Evolutionary conservation across 2,113 vertebrate species (phyloP).

Genomic region (Abramis brama): DNA sequence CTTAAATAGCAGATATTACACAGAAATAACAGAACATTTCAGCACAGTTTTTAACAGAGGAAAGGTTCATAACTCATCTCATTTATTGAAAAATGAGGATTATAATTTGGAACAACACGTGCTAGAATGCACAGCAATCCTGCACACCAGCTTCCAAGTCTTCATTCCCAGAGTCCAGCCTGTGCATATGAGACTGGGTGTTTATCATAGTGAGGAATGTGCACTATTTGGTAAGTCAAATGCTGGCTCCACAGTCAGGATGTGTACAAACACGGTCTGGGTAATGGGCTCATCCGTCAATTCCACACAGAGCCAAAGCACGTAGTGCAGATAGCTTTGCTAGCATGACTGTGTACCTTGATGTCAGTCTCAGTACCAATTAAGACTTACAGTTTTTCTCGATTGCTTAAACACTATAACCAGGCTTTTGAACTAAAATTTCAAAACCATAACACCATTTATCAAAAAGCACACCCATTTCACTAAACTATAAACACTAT

Average conservation of each 20-base stretch:
- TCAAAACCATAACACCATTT: too few relatives aligned
- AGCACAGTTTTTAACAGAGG: background rate
- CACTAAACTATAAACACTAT: too few relatives aligned
- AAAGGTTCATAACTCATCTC: background rate
- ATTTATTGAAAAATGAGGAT: background rate
- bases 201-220: slow-evolving; percentile 75
- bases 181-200: slow-evolving; percentile 55
- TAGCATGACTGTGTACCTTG: background rate
- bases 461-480: too few relatives aligned
- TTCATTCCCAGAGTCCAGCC: slow-evolving; percentile 25
- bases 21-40: background rate
- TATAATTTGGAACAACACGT: background rate
- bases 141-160: background rate
- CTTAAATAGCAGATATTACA: background rate
- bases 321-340: slow-evolving; percentile 10
- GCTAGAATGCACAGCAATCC: background rate
- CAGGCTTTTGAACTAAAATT: too few relatives aligned
- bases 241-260: slow-evolving; percentile 65
- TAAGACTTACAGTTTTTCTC: too few relatives aligned
- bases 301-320: slow-evolving; percentile 41
- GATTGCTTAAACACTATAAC: too few relatives aligned
- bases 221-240: slow-evolving; percentile 75
- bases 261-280: slow-evolving; percentile 68
- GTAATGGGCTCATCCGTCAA: slow-evolving; percentile 62
- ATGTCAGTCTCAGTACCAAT: background rate